phyloP scores from a whole-genome alignment of 2,113 vertebrate species.

The Oenanthe melanoleuca region DNA sequence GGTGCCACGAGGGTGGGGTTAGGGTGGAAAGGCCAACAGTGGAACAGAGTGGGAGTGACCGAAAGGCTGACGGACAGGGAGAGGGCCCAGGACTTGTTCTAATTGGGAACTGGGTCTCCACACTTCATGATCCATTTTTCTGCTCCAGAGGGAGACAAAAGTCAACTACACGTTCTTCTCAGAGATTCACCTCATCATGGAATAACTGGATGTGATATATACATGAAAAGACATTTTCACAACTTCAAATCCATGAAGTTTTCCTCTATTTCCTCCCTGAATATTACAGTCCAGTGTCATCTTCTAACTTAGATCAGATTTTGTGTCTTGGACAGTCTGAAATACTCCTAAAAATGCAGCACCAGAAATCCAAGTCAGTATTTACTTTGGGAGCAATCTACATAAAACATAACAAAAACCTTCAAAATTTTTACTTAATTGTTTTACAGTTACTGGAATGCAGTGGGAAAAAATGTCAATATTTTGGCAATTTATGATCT shows the following conservation, averaged over 20 bases:
- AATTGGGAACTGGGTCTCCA: no score
- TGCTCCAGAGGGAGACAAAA: not conserved
- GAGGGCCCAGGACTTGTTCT: no score
- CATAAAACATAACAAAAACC: not conserved
- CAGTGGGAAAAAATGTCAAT: not conserved
- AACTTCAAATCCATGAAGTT: not conserved
- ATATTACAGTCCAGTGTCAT: not conserved
- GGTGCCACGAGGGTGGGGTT: no score
- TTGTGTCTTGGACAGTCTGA: not conserved
- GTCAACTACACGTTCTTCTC: not conserved
- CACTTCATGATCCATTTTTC: not conserved
- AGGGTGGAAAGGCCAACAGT: no score
- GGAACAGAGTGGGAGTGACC: no score
- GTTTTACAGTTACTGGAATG: not conserved
- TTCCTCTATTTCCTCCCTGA: conserved; percentile 25
- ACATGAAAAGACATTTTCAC: not conserved
- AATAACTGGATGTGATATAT: not conserved
- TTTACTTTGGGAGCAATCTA: not conserved
- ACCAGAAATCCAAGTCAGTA: not conserved
- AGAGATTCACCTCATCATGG: not conserved
- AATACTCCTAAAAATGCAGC: not conserved
- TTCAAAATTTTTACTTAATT: not conserved
- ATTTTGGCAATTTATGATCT: not conserved
- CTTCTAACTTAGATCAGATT: not conserved
- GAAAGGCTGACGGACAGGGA: no score